These are phyloP conservation scores for Solenopsis fugax DNA, from an alignment of 1,140 invertebrate species.

Conservation along the genomic window DNA sequence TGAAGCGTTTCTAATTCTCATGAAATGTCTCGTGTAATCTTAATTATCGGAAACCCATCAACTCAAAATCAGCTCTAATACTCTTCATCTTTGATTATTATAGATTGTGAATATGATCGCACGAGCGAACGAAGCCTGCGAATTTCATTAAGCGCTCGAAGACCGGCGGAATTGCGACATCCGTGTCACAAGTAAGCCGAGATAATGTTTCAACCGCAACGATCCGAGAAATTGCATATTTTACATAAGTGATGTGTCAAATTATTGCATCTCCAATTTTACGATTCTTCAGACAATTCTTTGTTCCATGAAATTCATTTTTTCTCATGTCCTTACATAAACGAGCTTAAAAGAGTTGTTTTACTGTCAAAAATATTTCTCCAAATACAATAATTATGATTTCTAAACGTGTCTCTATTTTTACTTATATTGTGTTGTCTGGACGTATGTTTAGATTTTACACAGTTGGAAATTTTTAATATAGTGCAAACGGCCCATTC, in stretches of 20 bases:
- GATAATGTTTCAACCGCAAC: neutral
- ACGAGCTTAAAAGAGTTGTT: neutral
- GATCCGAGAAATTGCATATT: constrained; percentile 23
- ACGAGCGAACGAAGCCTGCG: neutral
- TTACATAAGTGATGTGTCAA: neutral
- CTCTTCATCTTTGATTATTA: neutral
- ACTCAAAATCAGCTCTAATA: neutral
- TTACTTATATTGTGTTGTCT: neutral
- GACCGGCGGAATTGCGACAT: neutral
- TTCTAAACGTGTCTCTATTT: neutral
- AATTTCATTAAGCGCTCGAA: constrained; percentile 29
- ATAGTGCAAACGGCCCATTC: too few species aligned
- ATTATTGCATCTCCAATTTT: constrained; percentile 30
- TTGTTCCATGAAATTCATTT: neutral
- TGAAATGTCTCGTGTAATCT: neutral
- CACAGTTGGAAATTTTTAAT: too few species aligned
- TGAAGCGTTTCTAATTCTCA: constrained; percentile 35
- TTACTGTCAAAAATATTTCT: neutral
- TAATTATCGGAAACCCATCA: constrained; percentile 29
- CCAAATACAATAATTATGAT: neutral
- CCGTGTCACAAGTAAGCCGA: constrained; percentile 2
- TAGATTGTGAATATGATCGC: neutral
- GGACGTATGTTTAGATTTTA: neutral
- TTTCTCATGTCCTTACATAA: neutral
- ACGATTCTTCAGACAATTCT: neutral